Conservation (phyloP, 2,888 invertebrate species). For the Apoda limacodes region DNA sequence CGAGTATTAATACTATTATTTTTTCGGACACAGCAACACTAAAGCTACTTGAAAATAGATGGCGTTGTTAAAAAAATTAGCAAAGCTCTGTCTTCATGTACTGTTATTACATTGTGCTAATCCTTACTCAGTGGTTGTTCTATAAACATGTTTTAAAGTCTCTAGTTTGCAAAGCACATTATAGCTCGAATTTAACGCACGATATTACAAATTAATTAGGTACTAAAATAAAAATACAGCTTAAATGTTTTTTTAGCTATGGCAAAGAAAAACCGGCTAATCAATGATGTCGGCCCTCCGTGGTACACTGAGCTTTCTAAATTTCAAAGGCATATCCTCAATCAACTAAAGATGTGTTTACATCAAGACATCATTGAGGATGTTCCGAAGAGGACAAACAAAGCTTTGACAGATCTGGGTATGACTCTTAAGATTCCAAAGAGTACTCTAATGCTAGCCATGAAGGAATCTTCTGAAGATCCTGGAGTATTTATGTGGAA, state of each 20-base stretch:
- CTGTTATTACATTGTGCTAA: no score
- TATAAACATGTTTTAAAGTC: no score
- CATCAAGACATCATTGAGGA: slow-evolving; percentile 55
- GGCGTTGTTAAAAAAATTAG: no score
- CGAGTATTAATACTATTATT: no score
- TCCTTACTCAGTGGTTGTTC: no score
- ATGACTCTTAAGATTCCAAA: slow-evolving; percentile 36
- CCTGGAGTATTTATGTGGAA: slow-evolving; percentile 59
- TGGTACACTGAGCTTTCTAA: slow-evolving; percentile 51
- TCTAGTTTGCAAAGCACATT: no score
- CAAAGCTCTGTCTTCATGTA: no score
- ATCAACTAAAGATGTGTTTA: slow-evolving; percentile 33
- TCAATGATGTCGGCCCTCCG: slow-evolving; percentile 38
- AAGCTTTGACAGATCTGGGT: slow-evolving; percentile 41
- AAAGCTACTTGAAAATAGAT: no score
- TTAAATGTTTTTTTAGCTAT: slow-evolving; percentile 27
- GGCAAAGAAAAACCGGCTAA: slow-evolving; percentile 30
- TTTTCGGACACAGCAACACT: no score
- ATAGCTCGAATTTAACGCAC: no score
- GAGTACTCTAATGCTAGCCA: slow-evolving; percentile 35
- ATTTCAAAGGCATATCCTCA: slow-evolving; percentile 36
- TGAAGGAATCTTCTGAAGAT: slow-evolving; percentile 38
- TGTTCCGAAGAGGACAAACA: slow-evolving; percentile 35
- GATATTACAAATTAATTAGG: no score
- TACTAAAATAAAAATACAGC: no score